Evolutionary conservation across 2,113 vertebrate genomes (phyloP).

Genomic region (Cardinalis cardinalis): DNA sequence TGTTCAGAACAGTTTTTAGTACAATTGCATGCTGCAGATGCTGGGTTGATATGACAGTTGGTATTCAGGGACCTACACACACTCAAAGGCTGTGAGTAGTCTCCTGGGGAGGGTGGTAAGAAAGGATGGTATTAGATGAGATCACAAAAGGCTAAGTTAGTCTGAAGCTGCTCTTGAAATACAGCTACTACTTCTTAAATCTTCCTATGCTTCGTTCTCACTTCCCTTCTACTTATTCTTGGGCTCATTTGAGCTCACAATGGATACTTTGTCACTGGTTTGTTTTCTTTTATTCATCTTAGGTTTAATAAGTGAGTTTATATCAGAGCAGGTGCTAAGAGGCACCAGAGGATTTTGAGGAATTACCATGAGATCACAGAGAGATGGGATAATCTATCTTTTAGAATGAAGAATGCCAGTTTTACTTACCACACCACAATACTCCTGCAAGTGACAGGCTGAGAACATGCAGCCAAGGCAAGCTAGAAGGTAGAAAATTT

Average conservation of each 20-base stretch:
- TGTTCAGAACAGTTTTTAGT: background rate
- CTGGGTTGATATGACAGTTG: background rate
- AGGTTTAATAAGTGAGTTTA: background rate
- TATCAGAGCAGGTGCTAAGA: background rate
- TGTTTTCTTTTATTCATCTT: background rate
- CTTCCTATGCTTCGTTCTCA: background rate
- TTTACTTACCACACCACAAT: background rate
- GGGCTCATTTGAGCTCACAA: background rate
- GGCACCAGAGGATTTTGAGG: background rate
- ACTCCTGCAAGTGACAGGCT: background rate
- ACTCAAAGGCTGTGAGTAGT: background rate
- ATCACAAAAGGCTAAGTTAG: background rate
- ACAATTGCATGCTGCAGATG: background rate
- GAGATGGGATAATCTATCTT: background rate
- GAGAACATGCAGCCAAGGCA: background rate
- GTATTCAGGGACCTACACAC: background rate
- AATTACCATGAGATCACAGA: background rate
- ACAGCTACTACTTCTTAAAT: background rate
- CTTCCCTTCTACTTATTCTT: background rate
- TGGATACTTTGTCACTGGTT: background rate
- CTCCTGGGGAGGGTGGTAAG: background rate
- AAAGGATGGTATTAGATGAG: background rate
- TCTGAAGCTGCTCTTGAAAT: background rate
- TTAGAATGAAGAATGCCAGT: background rate
- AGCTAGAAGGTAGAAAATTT: background rate